Evolutionary conservation across 1,140 invertebrate genomes (phyloP), one percentile per base, ranked within the genome.

Genomic region (Samia ricini): DNA sequence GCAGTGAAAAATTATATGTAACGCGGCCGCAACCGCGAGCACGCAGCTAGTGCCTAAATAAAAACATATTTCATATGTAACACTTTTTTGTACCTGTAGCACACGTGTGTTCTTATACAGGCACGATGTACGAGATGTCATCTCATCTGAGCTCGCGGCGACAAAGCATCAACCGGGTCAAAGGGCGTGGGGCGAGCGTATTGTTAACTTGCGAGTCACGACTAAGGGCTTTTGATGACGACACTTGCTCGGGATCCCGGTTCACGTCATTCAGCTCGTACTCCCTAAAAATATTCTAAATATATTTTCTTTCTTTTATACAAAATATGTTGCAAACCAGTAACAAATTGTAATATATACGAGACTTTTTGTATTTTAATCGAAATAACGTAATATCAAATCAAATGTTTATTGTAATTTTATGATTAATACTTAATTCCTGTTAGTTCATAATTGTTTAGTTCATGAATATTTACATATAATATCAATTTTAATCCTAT

Each of bases 171-270:
- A 67, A 67, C 69, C 82, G 70, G 85, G 83, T 88, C 82, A 85
- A 76, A 88, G 83, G 75, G 81, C 75, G 69, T 73, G 74, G 73
- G 74, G 66, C 62, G 79, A 66, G 68, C 68, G 74, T 82, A 88
- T 88, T 88, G 85, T 88, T 88, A 88, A 78, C 79, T 76, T 72
- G 72, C 76, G 77, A 83, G 78, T 76, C 77, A 71, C 59, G 73
- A 74, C 85, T 74, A 75, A 88, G 83, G 77, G 77, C 79, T 79
- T 80, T 82, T 81, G 77, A 85, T 84, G 78, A 83, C 79, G 72
- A 78, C 72, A 69, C 72, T 72, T 69, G 72, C 57, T 58, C 48
- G 50, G 63, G 61, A 69, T 57, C 60, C 54, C 56, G 64, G 61
- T 68, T 63, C 66, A 69, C 66, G 64, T 67, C 66, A 72, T 67